A percentile compares a stretch with the other conserved stretches of the same genome.
These are phyloP conservation scores for Clitarchus hookeri DNA, from an alignment of 2,888 invertebrate species.

Conservation along the genomic window DNA sequence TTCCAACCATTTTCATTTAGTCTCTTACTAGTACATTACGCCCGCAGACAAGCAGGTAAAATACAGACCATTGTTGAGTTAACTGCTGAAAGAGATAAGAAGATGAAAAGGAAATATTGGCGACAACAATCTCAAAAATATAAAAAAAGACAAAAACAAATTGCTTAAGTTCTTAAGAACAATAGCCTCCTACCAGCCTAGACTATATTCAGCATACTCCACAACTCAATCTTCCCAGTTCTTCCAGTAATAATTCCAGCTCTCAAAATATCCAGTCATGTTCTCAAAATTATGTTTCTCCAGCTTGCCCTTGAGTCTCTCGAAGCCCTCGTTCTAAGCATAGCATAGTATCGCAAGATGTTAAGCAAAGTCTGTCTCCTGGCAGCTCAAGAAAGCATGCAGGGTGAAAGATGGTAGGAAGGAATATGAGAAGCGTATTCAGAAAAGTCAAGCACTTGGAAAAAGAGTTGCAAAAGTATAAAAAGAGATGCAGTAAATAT, in stretches of 20 bases:
- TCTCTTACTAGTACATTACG: too few species aligned
- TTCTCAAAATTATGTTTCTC: background rate
- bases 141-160: background rate
- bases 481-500: constrained; percentile 15
- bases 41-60: background rate
- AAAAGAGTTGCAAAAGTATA: constrained; percentile 6
- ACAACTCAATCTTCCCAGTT: background rate
- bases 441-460: background rate
- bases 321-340: constrained; percentile 28
- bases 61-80: background rate
- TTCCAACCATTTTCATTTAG: too few species aligned
- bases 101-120: background rate
- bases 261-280: background rate
- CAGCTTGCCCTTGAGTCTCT: background rate
- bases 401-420: background rate
- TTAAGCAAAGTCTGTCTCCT: background rate
- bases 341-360: background rate
- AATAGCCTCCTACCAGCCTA: background rate
- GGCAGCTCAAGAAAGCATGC: constrained; percentile 16
- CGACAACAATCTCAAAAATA: constrained; percentile 15
- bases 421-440: background rate
- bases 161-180: background rate
- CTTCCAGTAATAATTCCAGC: background rate
- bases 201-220: background rate
- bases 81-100: constrained; percentile 11